phyloP scores from a whole-genome alignment of 2,888 invertebrate genomes.

The Panopea generosa region DNA sequence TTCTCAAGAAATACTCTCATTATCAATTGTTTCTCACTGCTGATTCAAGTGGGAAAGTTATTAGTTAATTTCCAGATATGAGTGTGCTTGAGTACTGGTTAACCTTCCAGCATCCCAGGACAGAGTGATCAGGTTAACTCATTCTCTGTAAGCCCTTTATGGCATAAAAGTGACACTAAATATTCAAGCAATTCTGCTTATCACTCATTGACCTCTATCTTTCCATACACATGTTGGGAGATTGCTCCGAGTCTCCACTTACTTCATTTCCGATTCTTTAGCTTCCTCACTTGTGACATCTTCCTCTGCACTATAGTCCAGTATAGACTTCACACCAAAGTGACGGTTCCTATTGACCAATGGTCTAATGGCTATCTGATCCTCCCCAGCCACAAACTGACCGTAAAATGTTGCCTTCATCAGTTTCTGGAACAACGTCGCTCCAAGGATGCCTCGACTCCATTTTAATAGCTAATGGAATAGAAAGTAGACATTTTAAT shows the following conservation, averaged over 20 bases:
- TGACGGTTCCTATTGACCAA: slow-evolving; percentile 88
- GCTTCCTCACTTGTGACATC: slow-evolving; percentile 95
- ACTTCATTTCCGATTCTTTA: slow-evolving; percentile 97
- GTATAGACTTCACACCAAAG: slow-evolving; percentile 99
- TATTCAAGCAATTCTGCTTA: no score
- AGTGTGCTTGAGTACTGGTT: no score
- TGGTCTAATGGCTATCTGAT: slow-evolving; percentile 92
- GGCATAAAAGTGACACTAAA: no score
- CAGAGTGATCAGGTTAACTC: no score
- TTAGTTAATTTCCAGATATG: no score
- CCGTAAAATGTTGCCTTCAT: slow-evolving; percentile 99
- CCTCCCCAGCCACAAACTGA: slow-evolving; percentile 98
- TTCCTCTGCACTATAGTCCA: slow-evolving; percentile 99
- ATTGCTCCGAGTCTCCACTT: slow-evolving; percentile 79
- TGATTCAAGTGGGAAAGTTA: no score
- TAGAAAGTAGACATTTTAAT: slow-evolving; percentile 46
- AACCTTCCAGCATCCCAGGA: no score
- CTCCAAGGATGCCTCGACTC: slow-evolving; percentile 91
- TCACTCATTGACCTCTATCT: no score
- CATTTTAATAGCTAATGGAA: slow-evolving; percentile 90
- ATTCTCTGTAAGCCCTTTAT: no score
- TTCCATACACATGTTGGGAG: no score
- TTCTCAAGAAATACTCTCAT: no score
- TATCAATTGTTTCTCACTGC: no score
- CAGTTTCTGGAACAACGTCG: slow-evolving; percentile 91